A percentile compares a stretch with the other conserved stretches of the same genome.
These are phyloP conservation scores for Sympetrum striolatum DNA, from an alignment of 2,888 invertebrate genomes.

Conservation along the genomic window DNA sequence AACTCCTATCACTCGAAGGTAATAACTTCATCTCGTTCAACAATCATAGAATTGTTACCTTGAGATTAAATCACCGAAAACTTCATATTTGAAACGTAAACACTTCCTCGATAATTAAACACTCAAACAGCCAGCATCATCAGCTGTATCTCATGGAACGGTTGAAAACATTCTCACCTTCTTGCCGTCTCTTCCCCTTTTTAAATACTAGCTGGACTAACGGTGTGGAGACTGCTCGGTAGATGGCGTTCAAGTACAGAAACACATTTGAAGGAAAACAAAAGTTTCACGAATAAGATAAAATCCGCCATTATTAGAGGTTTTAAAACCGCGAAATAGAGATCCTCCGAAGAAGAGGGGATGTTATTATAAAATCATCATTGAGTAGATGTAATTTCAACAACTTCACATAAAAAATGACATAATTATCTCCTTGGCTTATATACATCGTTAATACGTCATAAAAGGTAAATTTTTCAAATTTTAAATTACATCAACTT, in stretches of 20 bases:
- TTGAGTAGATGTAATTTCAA: too few species aligned
- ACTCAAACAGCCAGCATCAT: neutral
- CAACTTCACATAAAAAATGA: too few species aligned
- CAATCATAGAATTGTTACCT: neutral
- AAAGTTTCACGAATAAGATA: neutral
- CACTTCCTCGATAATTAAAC: neutral
- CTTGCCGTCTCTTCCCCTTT: neutral
- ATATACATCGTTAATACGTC: too few species aligned
- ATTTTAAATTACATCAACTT: too few species aligned
- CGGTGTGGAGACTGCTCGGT: neutral
- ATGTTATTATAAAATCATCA: too few species aligned
- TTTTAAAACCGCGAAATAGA: neutral
- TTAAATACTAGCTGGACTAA: conserved; percentile 3
- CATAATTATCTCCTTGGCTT: too few species aligned
- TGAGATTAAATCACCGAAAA: neutral
- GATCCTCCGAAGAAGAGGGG: too few species aligned
- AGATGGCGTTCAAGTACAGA: neutral
- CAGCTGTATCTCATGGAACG: neutral
- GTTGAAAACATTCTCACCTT: conserved; percentile 16
- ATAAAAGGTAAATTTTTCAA: too few species aligned
- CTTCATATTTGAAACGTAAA: neutral
- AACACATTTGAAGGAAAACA: neutral
- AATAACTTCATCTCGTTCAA: neutral
- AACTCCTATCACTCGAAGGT: neutral
- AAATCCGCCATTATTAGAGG: neutral